Evolutionary conservation across 30 jellyfish, hydroid and myxozoan genomes (phyloP).

Genomic region (Aurelia sp.): DNA sequence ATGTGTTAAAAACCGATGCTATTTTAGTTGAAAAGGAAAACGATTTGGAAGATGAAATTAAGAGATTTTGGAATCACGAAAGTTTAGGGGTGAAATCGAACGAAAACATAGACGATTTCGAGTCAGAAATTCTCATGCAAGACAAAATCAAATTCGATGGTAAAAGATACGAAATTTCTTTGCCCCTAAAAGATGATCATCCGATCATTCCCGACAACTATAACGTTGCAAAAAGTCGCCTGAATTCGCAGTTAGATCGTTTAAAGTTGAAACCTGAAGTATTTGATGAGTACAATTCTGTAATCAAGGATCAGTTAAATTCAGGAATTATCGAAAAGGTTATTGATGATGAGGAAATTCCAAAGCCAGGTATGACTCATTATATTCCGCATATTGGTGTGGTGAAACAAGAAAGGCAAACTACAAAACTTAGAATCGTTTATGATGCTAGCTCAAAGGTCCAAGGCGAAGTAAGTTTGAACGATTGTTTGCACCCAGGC

Average conservation of each 20-base stretch:
- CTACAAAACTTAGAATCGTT: constrained; percentile 35
- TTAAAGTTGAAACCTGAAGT: constrained; percentile 22
- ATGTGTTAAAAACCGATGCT: constrained; percentile 6
- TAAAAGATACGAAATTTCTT: constrained; percentile 8
- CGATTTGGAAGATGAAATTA: background rate
- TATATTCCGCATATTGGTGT: constrained; percentile 37
- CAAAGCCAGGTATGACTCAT: constrained; percentile 8
- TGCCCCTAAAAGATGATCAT: background rate
- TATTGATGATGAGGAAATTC: background rate
- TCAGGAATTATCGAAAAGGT: constrained; percentile 27
- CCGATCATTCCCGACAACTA: constrained; percentile 13
- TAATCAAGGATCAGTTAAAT: constrained; percentile 18
- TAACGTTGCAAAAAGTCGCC: constrained; percentile 5
- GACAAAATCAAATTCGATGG: constrained; percentile 7
- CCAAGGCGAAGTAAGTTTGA: constrained; percentile 17
- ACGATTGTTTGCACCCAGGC: constrained; percentile 37
- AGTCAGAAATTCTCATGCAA: background rate
- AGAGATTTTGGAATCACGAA: constrained; percentile 32
- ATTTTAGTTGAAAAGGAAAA: background rate
- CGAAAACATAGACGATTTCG: background rate
- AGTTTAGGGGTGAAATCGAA: background rate
- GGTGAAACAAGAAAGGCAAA: constrained; percentile 10
- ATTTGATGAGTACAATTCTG: constrained; percentile 14
- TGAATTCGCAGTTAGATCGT: background rate
- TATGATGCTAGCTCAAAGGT: constrained; percentile 51